Evolutionary conservation across 2,888 invertebrate genomes (phyloP).

Genomic region (Germaria angustata): DNA sequence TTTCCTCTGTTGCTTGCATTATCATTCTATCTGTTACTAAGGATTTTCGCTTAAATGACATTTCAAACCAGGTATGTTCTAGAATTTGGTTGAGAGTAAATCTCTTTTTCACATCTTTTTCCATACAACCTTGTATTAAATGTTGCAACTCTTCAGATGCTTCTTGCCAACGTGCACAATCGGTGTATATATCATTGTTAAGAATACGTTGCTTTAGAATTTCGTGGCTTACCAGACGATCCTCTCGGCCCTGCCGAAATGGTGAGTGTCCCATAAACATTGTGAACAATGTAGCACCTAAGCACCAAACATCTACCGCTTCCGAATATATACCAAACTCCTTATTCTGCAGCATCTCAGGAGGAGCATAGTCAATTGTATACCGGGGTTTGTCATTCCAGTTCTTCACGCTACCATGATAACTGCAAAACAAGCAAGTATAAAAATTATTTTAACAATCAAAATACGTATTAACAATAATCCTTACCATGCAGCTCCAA

Average conservation of each 20-base stretch:
- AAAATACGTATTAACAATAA: no score
- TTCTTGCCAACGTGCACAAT: slow-evolving; percentile 72
- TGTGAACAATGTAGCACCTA: slow-evolving; percentile 91
- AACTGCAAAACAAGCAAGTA: slow-evolving; percentile 14
- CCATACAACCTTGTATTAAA: slow-evolving; percentile 73
- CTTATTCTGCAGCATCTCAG: slow-evolving; percentile 87
- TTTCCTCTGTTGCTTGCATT: background rate
- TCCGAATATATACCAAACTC: slow-evolving; percentile 85
- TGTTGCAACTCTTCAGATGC: slow-evolving; percentile 71
- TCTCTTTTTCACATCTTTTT: slow-evolving; percentile 72
- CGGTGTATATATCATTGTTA: slow-evolving; percentile 73
- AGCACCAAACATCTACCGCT: slow-evolving; percentile 96
- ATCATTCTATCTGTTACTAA: background rate
- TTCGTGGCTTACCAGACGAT: slow-evolving; percentile 68
- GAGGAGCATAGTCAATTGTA: slow-evolving; percentile 93
- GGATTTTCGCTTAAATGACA: slow-evolving; percentile 23
- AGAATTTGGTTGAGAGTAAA: slow-evolving; percentile 74
- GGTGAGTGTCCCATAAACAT: slow-evolving; percentile 92
- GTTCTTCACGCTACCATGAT: slow-evolving; percentile 58
- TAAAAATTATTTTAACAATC: background rate
- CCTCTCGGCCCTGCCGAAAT: slow-evolving; percentile 81
- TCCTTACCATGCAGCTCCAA: slow-evolving; percentile 89
- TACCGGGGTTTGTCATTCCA: slow-evolving; percentile 88
- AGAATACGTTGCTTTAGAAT: slow-evolving; percentile 73
- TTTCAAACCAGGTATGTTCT: slow-evolving; percentile 80